Evolutionary conservation across 2,888 invertebrate genomes (phyloP), one percentile per base, ranked within the genome.

Genomic region (Dione vanillae): DNA sequence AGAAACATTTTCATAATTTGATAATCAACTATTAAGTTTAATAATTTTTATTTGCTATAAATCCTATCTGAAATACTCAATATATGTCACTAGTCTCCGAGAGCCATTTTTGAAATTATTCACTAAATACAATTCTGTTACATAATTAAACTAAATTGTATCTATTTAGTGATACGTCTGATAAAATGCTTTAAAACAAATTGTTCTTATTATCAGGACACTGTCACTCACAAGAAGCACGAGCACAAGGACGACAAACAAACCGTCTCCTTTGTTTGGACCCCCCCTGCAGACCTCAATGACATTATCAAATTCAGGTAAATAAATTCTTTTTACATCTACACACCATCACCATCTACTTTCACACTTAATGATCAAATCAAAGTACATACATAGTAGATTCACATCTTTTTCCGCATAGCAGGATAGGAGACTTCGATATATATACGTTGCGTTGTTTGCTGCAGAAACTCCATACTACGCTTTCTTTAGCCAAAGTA

Each of bases 161-260:
- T 5, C 27, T 27, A 27, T 27, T 27, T 27, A 27, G 27, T 2
- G 27, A 27, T 27, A 27, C 5, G 5, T 27, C 27, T 27, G 27
- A 2, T 27, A 7, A 16, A 2, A 45, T 45, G 19, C 8, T 43
- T 35, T 16, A 8, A 43, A 11, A 14, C 11, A 43, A 3, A 11
- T 5, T 41, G 19, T 65, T 54, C 37, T 54, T 41, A n/a, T 27
- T 35, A 47, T 20, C 84, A 96, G 96, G 95, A 95, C 79, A 94
- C 95, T 0, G 92, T 96, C 35, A 96, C 96, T 3, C 96, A 96
- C 86, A 94, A 94, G 81, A 95, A 95, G 79, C 94, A 95, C 75
- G 93, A 92, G 16, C 90, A 94, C 74, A 92, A 94, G 43, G 88
- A 92, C 11, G 92, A 94, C 78, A 95, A 94, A 77, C 93, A 93